Base-by-base conservation (phyloP, 2,113 vertebrate species). In the Dissostichus mawsoni region DNA sequence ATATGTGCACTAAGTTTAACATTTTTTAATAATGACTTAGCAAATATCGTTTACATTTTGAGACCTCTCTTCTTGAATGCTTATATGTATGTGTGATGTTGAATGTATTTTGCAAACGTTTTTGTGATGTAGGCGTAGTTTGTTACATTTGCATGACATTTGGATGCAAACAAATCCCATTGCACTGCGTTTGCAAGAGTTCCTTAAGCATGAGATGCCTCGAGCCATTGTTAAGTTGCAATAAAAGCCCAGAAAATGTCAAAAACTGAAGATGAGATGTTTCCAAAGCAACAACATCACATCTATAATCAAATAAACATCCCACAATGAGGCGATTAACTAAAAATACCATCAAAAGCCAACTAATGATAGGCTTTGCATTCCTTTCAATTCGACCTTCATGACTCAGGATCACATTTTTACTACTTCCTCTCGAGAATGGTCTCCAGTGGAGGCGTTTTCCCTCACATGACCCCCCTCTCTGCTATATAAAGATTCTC, bases 401-500 rank as follows among this genome's bases (percentile, higher is more conserved):
- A 12, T 11, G 57, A 76, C 18, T 25, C 55, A 25, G 47, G 23
- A 64, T 69, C 63, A 50, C 67, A 56, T 48, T 63, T 76, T 79
- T 68, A 58, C 79, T 78, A 66, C 77, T 77, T 69, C 61, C 25
- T 71, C 69, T 75, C 17, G 82, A 64, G 66, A 44, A n/a, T 29
- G 14, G 67, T 63, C 77, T 85, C 73, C 69, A 80, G 44, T 66
- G 72, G 72, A 53, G 62, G 23, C 47, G 61, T 62, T 83, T 72
- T 57, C 16, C 8, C 65, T 72, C 59, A 36, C 65, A 29, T 69
- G 4, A 52, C 78, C 64, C 73, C 76, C 66, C 78, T 55, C 66
- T 36, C 67, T 68, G 69, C 89, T 91, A 89, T 80, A 85, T 86
- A 92, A 94, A 93, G 87, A 84, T 82, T 80, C 56, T 84, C 78